Base-by-base conservation (phyloP, 2,113 vertebrate species). In the Galeopterus variegatus region DNA sequence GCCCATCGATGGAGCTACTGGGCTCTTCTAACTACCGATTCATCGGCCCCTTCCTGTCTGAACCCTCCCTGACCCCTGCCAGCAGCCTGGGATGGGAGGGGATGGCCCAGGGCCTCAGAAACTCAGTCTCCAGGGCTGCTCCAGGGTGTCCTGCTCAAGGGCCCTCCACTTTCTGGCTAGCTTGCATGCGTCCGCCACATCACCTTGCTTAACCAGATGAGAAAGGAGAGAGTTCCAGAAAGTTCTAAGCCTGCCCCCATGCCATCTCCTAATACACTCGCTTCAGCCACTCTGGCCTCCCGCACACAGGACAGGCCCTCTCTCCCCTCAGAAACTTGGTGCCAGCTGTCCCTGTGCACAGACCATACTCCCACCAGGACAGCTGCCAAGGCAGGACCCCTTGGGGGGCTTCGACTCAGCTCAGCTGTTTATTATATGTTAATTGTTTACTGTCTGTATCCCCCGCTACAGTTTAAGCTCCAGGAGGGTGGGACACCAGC, bases 1-100 rank as follows among this genome's bases (percentile, higher is more conserved):
- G n/a, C 58, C 88, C 84, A 97, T 67, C 33, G 85, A 95, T 96
- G 86, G 97, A 77, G 86, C 93, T 12, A 4, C 41, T 41, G 41
- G 41, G 41, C 41, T 41, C 41, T 41, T 41, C 41, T 41, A 41
- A 41, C 41, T 41, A 41, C 41, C 41, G 70, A 86, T 93, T 36
- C 21, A 8, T 65, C 58, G 79, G 93, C 86, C 56, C 58, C 67
- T 56, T 60, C 62, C 90, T 92, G 75, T 85, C 84, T 50, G 88
- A 96, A 83, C 54, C 69, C 65, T 93, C 86, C 79, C 84, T 95
- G 50, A 96, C 81, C 21, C 65, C 79, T 26, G 8, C 64, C 52
- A 36, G 65, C 17, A 75, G 82, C 72, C 36, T 80, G 36, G 60
- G n/a, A 70, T 13, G 31, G 67, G n/a, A 72, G 70, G 2, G 70